Evolutionary conservation across 1,140 invertebrate species (phyloP), one percentile per base, ranked within the genome.

Genomic region (Drosophila mojavensis): DNA sequence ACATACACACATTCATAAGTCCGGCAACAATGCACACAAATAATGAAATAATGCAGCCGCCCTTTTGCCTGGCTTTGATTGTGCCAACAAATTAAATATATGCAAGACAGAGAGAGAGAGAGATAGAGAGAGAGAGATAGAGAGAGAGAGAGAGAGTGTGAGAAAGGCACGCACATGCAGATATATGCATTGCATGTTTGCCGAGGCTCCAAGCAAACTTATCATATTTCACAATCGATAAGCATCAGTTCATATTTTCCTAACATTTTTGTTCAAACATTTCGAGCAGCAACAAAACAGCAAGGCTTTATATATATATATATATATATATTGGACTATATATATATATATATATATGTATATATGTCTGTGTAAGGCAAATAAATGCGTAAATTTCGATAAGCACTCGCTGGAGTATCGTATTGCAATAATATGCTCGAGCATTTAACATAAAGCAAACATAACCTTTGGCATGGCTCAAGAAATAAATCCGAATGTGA

Each of bases 161-260:
- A 54, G 53, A 10, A 11, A 26, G 0, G 15, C 10, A 45, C 10
- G 17, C 3, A 45, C 28, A 6, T 39, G 9, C 41, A 59, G 17
- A 26, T 33, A 33, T 33, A 33, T 33, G 56, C 67, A 61, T 39
- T 55, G 50, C 47, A 33, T 51, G 39, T 48, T 60, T 59, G 15
- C 45, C 39, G 36, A 61, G 51, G 50, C 54, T 55, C 15, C 39
- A 48, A 47, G 3, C 58, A 59, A 77, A 51, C 70, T 75, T 79
- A 89, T 91, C 79, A 91, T 91, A 91, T 91, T 91, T 91, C 86
- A 91, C 77, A 90, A 90, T 90, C 90, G 90, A 91, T 91, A 91
- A 91, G 80, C 83, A 91, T 91, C 90, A 91, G 86, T 90, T 91
- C 79, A 91, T 91, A 89, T 91, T 91, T 91, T 91, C 80, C 81